Conservation (phyloP, 1,140 invertebrate genomes). For the Philotrypesis tridentata region DNA sequence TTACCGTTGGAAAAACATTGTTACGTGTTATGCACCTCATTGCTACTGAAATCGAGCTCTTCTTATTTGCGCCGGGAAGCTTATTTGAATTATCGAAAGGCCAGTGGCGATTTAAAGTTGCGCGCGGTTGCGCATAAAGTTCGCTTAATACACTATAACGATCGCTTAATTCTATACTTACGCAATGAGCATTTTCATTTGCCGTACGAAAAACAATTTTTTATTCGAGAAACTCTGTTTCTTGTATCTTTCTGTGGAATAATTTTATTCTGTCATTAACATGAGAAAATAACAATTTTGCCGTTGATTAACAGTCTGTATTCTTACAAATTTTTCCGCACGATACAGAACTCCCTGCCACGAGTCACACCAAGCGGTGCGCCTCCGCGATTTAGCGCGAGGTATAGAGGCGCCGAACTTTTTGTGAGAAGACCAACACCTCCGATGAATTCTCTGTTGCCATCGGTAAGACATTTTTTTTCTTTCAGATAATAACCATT, state of each 20-base stretch:
- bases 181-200: background rate
- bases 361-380: slow-evolving; percentile 67
- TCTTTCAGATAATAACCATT: background rate
- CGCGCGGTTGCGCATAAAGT: background rate
- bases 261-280: too few relatives aligned
- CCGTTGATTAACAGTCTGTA: slow-evolving; percentile 2
- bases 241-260: too few relatives aligned
- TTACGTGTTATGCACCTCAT: too few relatives aligned
- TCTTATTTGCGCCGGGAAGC: too few relatives aligned
- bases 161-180: background rate
- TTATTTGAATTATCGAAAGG: background rate
- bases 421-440: slow-evolving; percentile 66
- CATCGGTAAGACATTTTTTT: slow-evolving; percentile 60
- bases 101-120: background rate
- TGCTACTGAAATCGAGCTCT: too few relatives aligned
- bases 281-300: background rate
- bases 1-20: too few relatives aligned
- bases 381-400: slow-evolving; percentile 67
- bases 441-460: slow-evolving; percentile 59
- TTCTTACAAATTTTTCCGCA: background rate
- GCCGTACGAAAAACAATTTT: background rate
- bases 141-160: background rate
- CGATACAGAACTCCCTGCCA: slow-evolving; percentile 63
- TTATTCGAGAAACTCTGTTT: too few relatives aligned
- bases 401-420: slow-evolving; percentile 69